These are phyloP conservation scores for Pterobdella sp. DNA, from an alignment of 2,888 invertebrate genomes.

Conservation along the genomic window DNA sequence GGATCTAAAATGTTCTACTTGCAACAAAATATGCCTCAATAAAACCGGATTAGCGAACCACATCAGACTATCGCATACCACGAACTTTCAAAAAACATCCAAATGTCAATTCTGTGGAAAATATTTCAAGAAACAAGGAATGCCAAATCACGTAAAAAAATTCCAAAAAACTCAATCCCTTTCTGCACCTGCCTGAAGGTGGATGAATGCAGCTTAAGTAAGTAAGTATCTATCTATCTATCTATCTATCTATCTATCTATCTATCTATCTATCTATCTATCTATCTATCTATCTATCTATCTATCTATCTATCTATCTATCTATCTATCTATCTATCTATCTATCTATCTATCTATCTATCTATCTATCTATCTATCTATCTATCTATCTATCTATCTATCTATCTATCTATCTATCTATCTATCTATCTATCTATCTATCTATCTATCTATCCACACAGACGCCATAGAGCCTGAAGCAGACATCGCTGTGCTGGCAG, in stretches of 20 bases:
- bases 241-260: constrained; percentile 16
- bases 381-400: not conserved
- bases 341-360: not conserved
- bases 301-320: not conserved
- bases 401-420: not conserved
- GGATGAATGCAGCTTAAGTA: no score
- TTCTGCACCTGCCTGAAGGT: no score
- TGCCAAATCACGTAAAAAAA: no score
- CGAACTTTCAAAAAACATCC: no score
- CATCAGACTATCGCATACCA: no score
- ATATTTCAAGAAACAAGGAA: no score
- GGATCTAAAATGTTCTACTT: no score
- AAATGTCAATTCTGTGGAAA: no score
- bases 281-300: not conserved
- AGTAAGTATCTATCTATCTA: constrained; percentile 15
- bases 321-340: not conserved
- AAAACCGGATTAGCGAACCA: no score
- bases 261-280: not conserved
- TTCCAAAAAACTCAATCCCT: no score
- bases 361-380: not conserved
- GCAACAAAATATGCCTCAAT: no score
- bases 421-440: not conserved
- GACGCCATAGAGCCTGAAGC: not conserved
- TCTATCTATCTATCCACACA: not conserved
- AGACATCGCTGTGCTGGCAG: not conserved